Percentiles rank a stretch among this genome's conserved stretches.
Conservation (phyloP, 2,113 vertebrate genomes). For the Isichthys henryi region DNA sequence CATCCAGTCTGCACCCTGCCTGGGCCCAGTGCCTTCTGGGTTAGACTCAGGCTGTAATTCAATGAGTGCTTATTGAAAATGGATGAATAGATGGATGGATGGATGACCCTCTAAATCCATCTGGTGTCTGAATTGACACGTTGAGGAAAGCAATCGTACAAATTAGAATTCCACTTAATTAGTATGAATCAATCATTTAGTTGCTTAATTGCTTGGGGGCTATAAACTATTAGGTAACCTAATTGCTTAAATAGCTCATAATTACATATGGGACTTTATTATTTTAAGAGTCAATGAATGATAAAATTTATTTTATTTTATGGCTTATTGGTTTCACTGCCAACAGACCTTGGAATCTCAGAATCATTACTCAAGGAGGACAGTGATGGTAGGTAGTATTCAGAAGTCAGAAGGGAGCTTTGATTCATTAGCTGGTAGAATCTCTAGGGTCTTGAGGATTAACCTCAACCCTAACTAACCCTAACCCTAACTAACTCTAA, state of each 20-base stretch:
- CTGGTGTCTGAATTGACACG: not conserved
- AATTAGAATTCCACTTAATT: slow-evolving; percentile 3
- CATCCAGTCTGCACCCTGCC: not conserved
- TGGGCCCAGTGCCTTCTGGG: not conserved
- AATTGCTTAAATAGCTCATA: slow-evolving; percentile 9
- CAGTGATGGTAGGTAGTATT: not conserved
- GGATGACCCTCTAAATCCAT: not conserved
- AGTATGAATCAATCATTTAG: slow-evolving; percentile 2
- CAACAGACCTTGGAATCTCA: not conserved
- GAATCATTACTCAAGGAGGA: not conserved
- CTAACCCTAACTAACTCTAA: not conserved
- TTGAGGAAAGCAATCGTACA: not conserved
- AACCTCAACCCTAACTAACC: not conserved
- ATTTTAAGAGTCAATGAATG: slow-evolving; percentile 1
- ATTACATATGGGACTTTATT: slow-evolving; percentile 8
- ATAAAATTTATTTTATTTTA: slow-evolving; percentile 4
- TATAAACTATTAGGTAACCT: not conserved
- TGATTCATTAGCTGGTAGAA: not conserved
- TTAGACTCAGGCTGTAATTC: not conserved
- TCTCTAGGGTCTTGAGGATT: not conserved
- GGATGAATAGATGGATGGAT: not conserved
- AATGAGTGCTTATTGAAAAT: not conserved
- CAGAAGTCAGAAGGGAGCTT: not conserved
- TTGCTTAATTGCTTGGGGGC: slow-evolving; percentile 3
- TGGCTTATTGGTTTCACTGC: not conserved